A percentile compares a stretch with the other conserved stretches of the same genome.
phyloP scores from a whole-genome alignment of 2,113 vertebrate species.

The Otis tarda region DNA sequence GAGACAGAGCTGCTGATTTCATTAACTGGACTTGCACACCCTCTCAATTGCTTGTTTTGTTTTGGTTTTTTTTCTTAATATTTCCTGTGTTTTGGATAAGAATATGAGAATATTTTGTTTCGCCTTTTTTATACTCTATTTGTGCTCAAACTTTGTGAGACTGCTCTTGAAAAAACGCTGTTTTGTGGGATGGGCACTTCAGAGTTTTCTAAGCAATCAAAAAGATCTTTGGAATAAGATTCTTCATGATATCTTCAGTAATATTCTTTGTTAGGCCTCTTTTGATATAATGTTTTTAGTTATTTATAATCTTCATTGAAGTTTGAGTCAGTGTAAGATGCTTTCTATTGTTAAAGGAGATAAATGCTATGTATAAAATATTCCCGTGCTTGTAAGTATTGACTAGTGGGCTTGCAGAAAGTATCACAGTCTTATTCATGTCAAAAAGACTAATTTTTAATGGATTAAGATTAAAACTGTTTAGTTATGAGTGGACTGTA shows the following conservation, averaged over 20 bases:
- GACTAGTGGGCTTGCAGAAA: not conserved
- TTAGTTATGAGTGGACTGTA: not conserved
- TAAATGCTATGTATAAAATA: not conserved
- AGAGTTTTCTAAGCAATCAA: not conserved
- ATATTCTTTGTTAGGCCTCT: not conserved
- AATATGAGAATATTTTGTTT: conserved; percentile 25
- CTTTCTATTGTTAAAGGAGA: not conserved
- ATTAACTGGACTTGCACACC: not conserved
- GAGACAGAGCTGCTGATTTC: not conserved
- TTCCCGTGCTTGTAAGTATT: not conserved
- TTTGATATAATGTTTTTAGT: not conserved
- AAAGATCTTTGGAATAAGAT: not conserved
- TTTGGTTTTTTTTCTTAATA: not conserved
- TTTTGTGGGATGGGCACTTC: not conserved
- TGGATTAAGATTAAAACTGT: not conserved
- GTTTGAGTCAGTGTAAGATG: not conserved
- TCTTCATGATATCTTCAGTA: not conserved
- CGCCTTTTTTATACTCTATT: not conserved
- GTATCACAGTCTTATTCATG: not conserved
- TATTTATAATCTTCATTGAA: not conserved
- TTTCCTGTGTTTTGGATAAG: conserved; percentile 36
- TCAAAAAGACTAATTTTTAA: not conserved
- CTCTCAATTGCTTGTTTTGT: conserved; percentile 15
- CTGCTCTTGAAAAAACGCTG: not conserved
- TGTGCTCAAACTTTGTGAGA: not conserved